Evolutionary conservation across 2,888 invertebrate species (phyloP), one percentile per base, ranked within the genome.

Genomic region (Cephus pulcher): DNA sequence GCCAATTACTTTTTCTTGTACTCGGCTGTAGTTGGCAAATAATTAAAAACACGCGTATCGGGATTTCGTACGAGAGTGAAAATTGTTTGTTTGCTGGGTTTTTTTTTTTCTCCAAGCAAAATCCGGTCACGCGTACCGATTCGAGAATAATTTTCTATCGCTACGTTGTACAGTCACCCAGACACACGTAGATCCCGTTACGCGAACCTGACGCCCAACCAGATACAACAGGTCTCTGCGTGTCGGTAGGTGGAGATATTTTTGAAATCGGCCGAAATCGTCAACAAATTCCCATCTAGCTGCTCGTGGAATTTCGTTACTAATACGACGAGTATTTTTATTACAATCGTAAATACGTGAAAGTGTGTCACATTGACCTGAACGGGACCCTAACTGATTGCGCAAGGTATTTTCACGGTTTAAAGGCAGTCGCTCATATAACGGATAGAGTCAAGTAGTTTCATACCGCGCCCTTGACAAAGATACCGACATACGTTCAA

Each of bases 341-440:
- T 56, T 23, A 23, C 23, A 23, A 56, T 56, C 9, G 74, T 33
- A 75, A 35, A 75, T 56, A 75, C 76, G 80, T 75, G 83, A 84
- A 86, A 86, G 86, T 86, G 79, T 86, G 84, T 85, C 86, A 79
- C 81, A 76, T 81, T 81, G 84, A 79, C 79, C 82, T 77, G 81
- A 83, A 81, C 80, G 77, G 81, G 76, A 74, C 78, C 77, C 78
- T 79, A 78, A 75, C 76, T 77, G 80, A 85, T 84, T 86, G 84
- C 84, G 84, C 79, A 83, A 85, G 79, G 80, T 80, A 76, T 76
- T 78, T 86, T 86, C 78, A 81, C 83, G 83, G 85, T 82, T 80
- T 78, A 79, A 76, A 37, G 79, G 80, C 83, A 15, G 56, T 56
- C 23, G 2, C 23, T 56, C 56, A 9, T 23, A 56, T 9, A 56